Evolutionary conservation across 1,140 invertebrate genomes (phyloP), one percentile per base, ranked within the genome.

Genomic region (Leptinotarsa texana): DNA sequence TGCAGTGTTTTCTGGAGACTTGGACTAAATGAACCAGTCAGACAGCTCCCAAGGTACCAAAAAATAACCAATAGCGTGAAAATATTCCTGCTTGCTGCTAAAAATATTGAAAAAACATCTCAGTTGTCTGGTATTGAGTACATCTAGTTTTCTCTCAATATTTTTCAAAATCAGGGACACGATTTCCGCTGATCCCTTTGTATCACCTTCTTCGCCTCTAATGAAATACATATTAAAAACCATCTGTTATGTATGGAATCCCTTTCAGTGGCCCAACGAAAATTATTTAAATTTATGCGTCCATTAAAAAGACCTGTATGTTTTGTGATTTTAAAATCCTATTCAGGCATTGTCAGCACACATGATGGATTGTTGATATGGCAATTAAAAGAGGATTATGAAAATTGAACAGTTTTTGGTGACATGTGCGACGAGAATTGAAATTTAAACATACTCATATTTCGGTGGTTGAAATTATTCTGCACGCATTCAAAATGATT

Each of bases 321-420:
- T 70, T 70, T 70, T 57, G 69, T 70, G 69, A 70, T 61, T 70
- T 70, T 51, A 70, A 70, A 70, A 70, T 70, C 69, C 69, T 48
- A 61, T 70, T 70, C 69, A 51, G 69, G 42, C 49, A 61, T 70
- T 70, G 49, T 70, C 69, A 70, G 49, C 69, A 47, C 48, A 61
- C 24, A 70, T 70, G 69, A 70, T 70, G 51, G 69, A 70, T 70
- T 70, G 69, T 70, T 70, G 69, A 70, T 70, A 61, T 61, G 69
- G 42, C 69, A 70, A 70, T 70, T 70, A 70, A 70, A 70, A 70
- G 49, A 27, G 69, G 69, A 70, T 70, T 70, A 70, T 22, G 24
- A 27, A 70, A 70, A 70, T 70, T 68, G 66, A 68, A 68, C 66
- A 68, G n/a, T 68, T 68, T 68, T 47, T 68, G n/a, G 24, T 68